These are phyloP conservation scores for Andricus curvator DNA, from an alignment of 2,888 invertebrate species.

Conservation along the genomic window DNA sequence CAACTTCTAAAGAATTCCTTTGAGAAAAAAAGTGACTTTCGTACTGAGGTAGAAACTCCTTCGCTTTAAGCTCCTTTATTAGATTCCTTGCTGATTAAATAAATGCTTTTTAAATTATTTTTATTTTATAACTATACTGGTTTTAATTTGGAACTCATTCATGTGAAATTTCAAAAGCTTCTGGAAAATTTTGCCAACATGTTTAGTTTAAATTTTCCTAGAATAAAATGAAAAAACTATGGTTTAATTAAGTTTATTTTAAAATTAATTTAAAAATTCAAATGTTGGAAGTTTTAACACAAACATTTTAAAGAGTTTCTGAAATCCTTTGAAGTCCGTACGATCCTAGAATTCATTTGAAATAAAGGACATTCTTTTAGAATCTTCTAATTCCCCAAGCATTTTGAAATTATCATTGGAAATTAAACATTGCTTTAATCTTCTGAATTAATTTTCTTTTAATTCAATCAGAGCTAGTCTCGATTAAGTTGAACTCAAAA, in stretches of 20 bases:
- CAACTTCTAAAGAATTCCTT: slow-evolving; percentile 10
- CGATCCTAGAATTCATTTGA: background rate
- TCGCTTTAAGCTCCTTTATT: slow-evolving; percentile 19
- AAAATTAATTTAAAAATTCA: background rate
- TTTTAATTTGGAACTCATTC: background rate
- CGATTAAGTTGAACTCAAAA: no score
- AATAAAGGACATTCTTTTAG: background rate
- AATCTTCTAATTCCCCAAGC: background rate
- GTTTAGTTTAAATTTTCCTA: background rate
- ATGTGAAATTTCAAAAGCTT: background rate
- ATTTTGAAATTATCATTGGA: background rate
- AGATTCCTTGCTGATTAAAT: slow-evolving; percentile 13
- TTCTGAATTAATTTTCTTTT: background rate
- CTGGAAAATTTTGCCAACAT: no score
- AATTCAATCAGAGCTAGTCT: background rate
- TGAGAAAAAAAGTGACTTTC: slow-evolving; percentile 28
- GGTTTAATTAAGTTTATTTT: no score
- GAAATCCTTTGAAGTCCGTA: background rate
- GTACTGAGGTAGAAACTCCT: slow-evolving; percentile 12
- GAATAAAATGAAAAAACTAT: background rate
- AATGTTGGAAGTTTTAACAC: background rate
- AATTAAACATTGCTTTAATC: background rate
- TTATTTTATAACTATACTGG: background rate
- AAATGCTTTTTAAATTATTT: background rate
- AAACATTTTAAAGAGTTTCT: background rate